These are phyloP conservation scores for Oxytorus armatus DNA, from an alignment of 2,888 invertebrate genomes.

Conservation along the genomic window DNA sequence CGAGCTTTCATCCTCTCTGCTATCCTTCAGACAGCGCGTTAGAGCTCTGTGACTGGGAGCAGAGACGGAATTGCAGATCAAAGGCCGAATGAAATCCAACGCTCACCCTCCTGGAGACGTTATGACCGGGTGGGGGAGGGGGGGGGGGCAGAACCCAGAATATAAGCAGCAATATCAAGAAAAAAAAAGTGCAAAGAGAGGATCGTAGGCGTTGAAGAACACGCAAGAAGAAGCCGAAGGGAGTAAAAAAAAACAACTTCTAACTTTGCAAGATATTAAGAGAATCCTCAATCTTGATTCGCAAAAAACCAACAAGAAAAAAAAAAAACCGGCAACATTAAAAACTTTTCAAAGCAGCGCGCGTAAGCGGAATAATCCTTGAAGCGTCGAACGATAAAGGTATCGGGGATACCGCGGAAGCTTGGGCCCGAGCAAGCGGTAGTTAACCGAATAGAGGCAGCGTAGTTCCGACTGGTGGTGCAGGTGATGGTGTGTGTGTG, in stretches of 20 bases:
- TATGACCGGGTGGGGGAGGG: constrained; percentile 62
- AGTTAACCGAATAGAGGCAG: constrained; percentile 56
- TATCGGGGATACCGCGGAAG: constrained; percentile 26
- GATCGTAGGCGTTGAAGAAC: constrained; percentile 22
- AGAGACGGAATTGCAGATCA: constrained; percentile 75
- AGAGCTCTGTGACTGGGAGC: constrained; percentile 48
- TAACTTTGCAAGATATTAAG: constrained; percentile 43
- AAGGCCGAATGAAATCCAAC: constrained; percentile 72
- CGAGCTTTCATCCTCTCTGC: constrained; percentile 63
- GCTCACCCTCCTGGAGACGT: constrained; percentile 42
- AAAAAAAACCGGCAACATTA: constrained; percentile 10
- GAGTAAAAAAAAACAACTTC: constrained; percentile 15
- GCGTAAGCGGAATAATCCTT: constrained; percentile 54
- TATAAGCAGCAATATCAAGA: constrained; percentile 43
- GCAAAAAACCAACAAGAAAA: constrained; percentile 3
- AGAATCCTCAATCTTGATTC: constrained; percentile 34
- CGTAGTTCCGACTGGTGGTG: constrained; percentile 34
- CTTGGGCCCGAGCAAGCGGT: constrained; percentile 53
- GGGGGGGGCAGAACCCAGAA: no score
- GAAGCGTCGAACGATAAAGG: constrained; percentile 53
- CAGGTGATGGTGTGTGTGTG: not conserved
- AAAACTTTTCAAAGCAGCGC: constrained; percentile 52
- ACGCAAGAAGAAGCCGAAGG: constrained; percentile 20
- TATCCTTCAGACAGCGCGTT: constrained; percentile 40
- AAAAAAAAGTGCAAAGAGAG: constrained; percentile 10